Conservation (phyloP, 2,888 invertebrate species). For the Callinectes sapidus region DNA sequence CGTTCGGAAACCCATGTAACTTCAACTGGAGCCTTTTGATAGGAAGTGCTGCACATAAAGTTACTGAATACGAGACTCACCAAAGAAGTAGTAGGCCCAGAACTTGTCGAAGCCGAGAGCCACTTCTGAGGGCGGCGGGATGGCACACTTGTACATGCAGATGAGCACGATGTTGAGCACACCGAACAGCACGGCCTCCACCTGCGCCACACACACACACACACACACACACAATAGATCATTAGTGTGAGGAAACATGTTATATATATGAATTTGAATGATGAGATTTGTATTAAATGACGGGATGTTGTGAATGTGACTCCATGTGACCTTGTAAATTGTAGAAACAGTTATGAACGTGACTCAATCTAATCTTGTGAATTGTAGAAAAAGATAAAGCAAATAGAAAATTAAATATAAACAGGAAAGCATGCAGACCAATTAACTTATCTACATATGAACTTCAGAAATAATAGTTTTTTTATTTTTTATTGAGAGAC, state of each 20-base stretch:
- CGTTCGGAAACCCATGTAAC: not conserved
- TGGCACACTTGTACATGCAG: slow-evolving; percentile 45
- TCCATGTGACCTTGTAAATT: too few relatives aligned
- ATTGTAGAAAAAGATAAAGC: too few relatives aligned
- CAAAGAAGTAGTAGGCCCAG: slow-evolving; percentile 57
- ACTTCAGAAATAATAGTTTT: too few relatives aligned
- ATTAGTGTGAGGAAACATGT: not conserved
- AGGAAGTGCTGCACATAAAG: not conserved
- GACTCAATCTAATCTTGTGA: too few relatives aligned
- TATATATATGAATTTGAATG: not conserved
- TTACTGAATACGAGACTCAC: slow-evolving; percentile 33
- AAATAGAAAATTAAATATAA: too few relatives aligned
- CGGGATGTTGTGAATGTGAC: too few relatives aligned
- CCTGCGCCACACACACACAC: slow-evolving; percentile 39
- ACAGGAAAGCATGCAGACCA: too few relatives aligned
- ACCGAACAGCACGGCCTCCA: slow-evolving; percentile 45
- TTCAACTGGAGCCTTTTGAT: not conserved
- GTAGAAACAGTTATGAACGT: too few relatives aligned
- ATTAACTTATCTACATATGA: too few relatives aligned
- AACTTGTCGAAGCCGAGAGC: slow-evolving; percentile 16
- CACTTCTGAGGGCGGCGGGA: not conserved
- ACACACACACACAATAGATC: not conserved
- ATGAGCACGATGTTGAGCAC: slow-evolving; percentile 50
- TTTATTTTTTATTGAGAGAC: too few relatives aligned
- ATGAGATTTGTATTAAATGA: not conserved